phyloP scores from a whole-genome alignment of 2,797 vertebrate genomes.

The Coracias cyanogaster region DNA sequence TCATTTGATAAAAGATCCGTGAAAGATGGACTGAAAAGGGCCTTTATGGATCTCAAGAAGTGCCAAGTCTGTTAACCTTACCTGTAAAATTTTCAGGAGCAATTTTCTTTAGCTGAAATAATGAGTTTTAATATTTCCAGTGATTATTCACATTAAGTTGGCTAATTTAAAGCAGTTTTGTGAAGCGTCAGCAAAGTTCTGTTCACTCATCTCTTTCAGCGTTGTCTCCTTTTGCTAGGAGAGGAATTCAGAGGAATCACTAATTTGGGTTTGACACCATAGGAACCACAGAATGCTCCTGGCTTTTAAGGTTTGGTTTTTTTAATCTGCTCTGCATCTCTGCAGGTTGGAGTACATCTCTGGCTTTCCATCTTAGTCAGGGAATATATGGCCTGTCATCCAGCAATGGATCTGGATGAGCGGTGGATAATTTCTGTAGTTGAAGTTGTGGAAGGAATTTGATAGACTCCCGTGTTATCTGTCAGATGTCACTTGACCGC shows the following conservation, averaged over 20 bases:
- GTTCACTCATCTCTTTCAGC: neutral
- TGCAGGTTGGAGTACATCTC: neutral
- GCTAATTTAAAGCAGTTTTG: neutral
- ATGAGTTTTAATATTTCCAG: neutral
- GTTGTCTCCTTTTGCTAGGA: neutral
- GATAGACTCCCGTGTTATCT: neutral
- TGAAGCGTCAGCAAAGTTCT: neutral
- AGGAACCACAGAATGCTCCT: neutral
- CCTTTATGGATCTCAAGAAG: neutral
- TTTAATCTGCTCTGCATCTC: neutral
- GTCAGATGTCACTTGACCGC: neutral
- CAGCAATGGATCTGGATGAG: neutral
- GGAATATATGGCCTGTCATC: neutral
- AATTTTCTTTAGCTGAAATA: neutral
- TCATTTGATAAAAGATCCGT: neutral
- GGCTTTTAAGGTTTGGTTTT: neutral
- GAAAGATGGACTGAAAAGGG: neutral
- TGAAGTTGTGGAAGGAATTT: neutral
- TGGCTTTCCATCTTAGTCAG: neutral
- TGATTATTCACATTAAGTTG: neutral
- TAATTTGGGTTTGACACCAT: neutral
- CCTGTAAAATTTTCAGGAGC: neutral
- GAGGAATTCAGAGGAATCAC: neutral
- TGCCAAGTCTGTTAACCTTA: neutral
- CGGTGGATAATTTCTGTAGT: neutral